Percentiles rank a stretch among this genome's conserved stretches.
phyloP scores from a whole-genome alignment of 2,888 invertebrate species.

The Mongoloraphidia duomilia region DNA sequence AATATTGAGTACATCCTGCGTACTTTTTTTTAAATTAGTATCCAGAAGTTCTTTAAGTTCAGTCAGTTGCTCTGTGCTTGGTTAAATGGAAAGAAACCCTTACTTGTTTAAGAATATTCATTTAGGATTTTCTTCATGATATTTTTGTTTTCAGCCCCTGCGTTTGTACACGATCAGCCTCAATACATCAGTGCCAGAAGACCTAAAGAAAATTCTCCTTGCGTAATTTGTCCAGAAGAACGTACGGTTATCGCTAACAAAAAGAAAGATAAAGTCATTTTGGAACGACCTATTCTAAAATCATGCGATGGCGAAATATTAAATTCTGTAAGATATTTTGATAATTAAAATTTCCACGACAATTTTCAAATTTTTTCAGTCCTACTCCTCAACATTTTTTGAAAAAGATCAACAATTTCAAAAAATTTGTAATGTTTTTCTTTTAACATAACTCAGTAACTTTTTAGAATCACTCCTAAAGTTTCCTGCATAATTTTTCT shows the following conservation, averaged over 20 bases:
- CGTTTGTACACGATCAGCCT: background rate
- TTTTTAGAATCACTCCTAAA: too few species aligned
- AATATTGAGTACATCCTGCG: too few species aligned
- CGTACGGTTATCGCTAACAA: slow-evolving; percentile 30
- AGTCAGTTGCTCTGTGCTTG: too few species aligned
- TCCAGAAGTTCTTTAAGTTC: too few species aligned
- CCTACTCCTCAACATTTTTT: background rate
- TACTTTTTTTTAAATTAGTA: too few species aligned
- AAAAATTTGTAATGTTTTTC: too few species aligned
- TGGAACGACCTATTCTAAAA: slow-evolving; percentile 26
- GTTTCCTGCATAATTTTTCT: too few species aligned
- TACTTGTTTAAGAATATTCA: too few species aligned
- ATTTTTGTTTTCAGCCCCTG: background rate
- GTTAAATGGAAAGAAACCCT: too few species aligned
- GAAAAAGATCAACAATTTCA: background rate
- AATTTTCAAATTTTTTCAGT: background rate
- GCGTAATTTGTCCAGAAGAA: slow-evolving; percentile 33
- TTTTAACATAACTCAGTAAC: too few species aligned
- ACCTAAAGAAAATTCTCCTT: slow-evolving; percentile 18
- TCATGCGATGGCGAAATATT: slow-evolving; percentile 26
- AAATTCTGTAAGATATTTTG: background rate
- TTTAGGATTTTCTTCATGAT: too few species aligned
- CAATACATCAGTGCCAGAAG: background rate
- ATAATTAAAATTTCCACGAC: background rate
- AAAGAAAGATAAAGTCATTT: slow-evolving; percentile 26